These are phyloP conservation scores for Calonectris borealis DNA, from an alignment of 2,113 vertebrate species.

Conservation along the genomic window DNA sequence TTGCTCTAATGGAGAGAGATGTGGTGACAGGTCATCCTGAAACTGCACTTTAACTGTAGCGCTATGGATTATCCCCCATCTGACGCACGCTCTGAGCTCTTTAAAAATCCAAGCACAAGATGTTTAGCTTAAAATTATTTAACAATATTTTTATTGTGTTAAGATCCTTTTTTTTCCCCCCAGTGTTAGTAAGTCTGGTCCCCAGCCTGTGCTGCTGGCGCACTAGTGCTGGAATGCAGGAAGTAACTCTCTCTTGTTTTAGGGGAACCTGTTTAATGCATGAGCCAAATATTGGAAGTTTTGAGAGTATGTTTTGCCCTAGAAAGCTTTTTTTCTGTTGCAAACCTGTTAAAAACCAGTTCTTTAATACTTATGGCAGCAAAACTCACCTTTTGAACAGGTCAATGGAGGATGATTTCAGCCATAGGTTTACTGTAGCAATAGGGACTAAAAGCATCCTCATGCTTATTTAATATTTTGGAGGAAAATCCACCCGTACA, in stretches of 20 bases:
- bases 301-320: background rate
- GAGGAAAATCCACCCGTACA: background rate
- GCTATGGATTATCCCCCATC: background rate
- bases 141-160: conserved; percentile 45
- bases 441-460: background rate
- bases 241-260: background rate
- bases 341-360: background rate
- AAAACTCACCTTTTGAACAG: background rate
- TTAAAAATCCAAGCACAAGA: conserved; percentile 69
- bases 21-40: background rate
- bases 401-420: background rate
- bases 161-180: background rate
- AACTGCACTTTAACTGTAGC: conserved; percentile 13
- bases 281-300: background rate
- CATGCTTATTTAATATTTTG: background rate
- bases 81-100: conserved; percentile 35
- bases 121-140: conserved; percentile 68
- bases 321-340: background rate
- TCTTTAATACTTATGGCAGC: background rate
- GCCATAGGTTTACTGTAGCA: background rate
- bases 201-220: background rate
- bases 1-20: background rate
- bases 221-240: background rate
- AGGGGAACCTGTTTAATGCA: background rate
- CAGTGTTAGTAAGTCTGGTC: background rate